phyloP scores from a whole-genome alignment of 1,140 invertebrate species.

The Spodoptera litura region DNA sequence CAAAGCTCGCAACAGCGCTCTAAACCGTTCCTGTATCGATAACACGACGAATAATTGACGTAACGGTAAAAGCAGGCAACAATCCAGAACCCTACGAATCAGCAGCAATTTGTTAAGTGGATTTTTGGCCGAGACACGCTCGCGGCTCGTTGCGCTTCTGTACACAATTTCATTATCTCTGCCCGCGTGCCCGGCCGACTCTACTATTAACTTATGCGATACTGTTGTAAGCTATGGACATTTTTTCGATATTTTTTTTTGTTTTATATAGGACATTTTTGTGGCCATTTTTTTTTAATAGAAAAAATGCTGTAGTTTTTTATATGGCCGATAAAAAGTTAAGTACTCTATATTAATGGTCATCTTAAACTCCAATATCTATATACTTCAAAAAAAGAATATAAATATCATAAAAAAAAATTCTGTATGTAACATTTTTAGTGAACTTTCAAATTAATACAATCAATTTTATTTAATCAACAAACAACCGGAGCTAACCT shows the following conservation, averaged over 20 bases:
- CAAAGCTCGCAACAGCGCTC: slow-evolving; percentile 33
- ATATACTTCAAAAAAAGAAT: too few relatives aligned
- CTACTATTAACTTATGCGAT: slow-evolving; percentile 83
- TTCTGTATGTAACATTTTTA: too few relatives aligned
- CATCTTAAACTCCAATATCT: too few relatives aligned
- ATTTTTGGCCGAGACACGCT: slow-evolving; percentile 85
- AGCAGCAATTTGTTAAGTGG: slow-evolving; percentile 86
- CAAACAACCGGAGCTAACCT: background rate
- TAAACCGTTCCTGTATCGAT: slow-evolving; percentile 74
- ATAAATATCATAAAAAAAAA: too few relatives aligned
- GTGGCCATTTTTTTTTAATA: background rate
- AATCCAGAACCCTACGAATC: slow-evolving; percentile 85
- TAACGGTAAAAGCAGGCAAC: slow-evolving; percentile 82
- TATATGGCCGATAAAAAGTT: too few relatives aligned
- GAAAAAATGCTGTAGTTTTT: background rate
- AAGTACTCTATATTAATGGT: too few relatives aligned
- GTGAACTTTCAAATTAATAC: too few relatives aligned
- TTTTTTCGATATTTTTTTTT: slow-evolving; percentile 65
- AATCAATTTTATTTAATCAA: too few relatives aligned
- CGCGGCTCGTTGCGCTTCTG: slow-evolving; percentile 83
- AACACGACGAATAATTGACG: slow-evolving; percentile 79
- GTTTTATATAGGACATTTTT: slow-evolving; percentile 20
- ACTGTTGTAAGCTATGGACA: slow-evolving; percentile 74
- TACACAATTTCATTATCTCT: slow-evolving; percentile 86
- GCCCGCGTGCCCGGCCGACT: slow-evolving; percentile 71